These are phyloP conservation scores for Erythrocercus mccallii DNA, from an alignment of 2,113 vertebrate genomes.

Conservation along the genomic window DNA sequence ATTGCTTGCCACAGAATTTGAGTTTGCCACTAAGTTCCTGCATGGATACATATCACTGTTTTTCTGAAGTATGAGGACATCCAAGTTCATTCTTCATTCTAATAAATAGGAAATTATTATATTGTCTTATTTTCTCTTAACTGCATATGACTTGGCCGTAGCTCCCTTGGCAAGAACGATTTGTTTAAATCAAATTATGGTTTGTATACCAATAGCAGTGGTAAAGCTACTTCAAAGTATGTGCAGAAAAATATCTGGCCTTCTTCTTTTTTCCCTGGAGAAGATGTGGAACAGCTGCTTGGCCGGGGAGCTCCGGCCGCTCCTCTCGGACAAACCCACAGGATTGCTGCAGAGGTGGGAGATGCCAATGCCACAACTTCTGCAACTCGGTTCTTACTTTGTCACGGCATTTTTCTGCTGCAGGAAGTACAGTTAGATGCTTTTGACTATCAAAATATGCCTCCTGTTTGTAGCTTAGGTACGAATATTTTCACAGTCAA, in stretches of 20 bases:
- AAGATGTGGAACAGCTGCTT: neutral
- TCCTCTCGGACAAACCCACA: neutral
- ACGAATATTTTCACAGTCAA: neutral
- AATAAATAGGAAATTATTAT: neutral
- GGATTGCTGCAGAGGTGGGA: neutral
- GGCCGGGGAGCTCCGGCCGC: neutral
- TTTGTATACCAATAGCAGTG: neutral
- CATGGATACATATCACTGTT: neutral
- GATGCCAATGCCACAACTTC: neutral
- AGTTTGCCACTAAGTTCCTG: neutral
- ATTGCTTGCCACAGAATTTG: neutral
- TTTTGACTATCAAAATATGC: neutral
- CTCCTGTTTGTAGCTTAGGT: neutral
- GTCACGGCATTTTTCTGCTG: neutral
- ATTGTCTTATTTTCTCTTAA: neutral
- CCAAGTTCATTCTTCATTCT: neutral
- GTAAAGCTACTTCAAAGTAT: constrained; percentile 22
- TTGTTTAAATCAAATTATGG: constrained; percentile 12
- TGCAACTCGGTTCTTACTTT: neutral
- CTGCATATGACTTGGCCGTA: neutral
- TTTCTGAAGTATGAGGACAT: neutral
- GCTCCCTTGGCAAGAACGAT: neutral
- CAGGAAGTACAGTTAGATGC: neutral
- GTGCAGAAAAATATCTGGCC: neutral
- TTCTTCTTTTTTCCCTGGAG: neutral